A percentile compares a stretch with the other conserved stretches of the same genome.
Evolutionary conservation across 2,113 vertebrate genomes (phyloP).

Genomic region (Lepisosteus oculatus): DNA sequence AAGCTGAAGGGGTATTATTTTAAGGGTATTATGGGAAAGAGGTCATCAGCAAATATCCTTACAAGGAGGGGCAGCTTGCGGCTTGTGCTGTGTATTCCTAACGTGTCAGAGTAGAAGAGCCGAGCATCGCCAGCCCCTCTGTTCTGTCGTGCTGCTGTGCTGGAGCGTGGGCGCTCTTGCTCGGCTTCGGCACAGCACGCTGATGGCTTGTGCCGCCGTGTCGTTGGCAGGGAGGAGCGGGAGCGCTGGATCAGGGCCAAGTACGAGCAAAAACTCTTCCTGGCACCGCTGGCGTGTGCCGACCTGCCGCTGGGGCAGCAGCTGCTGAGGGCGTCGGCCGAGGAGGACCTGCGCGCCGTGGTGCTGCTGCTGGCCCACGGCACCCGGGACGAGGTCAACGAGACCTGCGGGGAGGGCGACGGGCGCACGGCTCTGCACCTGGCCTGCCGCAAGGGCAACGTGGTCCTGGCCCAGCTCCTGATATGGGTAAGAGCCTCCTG

Average conservation of each 20-base stretch:
- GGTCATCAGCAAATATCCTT: too few species aligned
- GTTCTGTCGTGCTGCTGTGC: too few species aligned
- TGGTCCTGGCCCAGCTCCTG: slow-evolving; percentile 87
- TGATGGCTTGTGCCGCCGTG: too few species aligned
- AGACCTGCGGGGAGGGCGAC: slow-evolving; percentile 89
- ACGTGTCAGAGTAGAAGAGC: too few species aligned
- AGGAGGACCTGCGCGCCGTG: slow-evolving; percentile 82
- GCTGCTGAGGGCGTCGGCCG: slow-evolving; percentile 79
- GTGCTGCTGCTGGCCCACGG: slow-evolving; percentile 90
- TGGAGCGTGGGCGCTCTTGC: too few species aligned
- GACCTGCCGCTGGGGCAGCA: slow-evolving; percentile 88
- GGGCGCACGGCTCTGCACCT: slow-evolving; percentile 89
- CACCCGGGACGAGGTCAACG: slow-evolving; percentile 87
- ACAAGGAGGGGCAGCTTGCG: too few species aligned
- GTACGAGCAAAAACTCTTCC: slow-evolving; percentile 93
- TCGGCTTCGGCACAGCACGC: too few species aligned
- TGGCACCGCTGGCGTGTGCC: slow-evolving; percentile 69
- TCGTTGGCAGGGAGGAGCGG: slow-evolving; percentile 81
- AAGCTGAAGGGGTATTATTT: too few species aligned
- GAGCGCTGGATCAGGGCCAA: slow-evolving; percentile 96
- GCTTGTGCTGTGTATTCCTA: too few species aligned
- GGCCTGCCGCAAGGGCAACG: slow-evolving; percentile 84
- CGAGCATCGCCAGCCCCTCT: too few species aligned
- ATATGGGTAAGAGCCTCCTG: slow-evolving; percentile 79
- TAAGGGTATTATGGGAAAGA: too few species aligned